Conservation (phyloP, 1,140 invertebrate species). For the Chrysomallon squamiferum region DNA sequence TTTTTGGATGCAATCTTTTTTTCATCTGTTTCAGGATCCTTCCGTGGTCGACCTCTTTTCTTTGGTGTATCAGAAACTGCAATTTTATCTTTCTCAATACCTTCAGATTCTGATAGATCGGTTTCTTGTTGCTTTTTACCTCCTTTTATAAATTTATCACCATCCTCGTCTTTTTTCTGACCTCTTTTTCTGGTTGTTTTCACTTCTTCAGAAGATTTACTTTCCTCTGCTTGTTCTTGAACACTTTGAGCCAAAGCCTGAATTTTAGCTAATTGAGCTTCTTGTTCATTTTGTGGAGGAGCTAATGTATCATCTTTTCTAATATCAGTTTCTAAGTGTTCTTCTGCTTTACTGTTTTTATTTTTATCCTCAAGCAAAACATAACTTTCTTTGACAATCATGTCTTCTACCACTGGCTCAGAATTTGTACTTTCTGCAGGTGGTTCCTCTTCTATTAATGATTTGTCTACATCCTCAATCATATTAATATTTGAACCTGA, state of each 20-base stretch:
- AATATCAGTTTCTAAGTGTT: too few relatives aligned
- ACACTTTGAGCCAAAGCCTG: too few relatives aligned
- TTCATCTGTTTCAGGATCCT: conserved; percentile 5
- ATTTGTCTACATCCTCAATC: background rate
- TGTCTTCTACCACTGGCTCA: conserved; percentile 9
- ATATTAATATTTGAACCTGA: background rate
- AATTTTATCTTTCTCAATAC: background rate
- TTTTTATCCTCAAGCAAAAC: conserved; percentile 5
- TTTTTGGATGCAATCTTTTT: conserved; percentile 5
- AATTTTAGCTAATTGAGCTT: too few relatives aligned
- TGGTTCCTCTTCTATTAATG: background rate
- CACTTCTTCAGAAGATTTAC: background rate
- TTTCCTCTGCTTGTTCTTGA: too few relatives aligned
- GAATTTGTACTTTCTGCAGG: background rate
- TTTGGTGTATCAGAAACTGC: conserved; percentile 1
- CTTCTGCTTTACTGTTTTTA: background rate
- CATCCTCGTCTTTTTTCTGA: conserved; percentile 18
- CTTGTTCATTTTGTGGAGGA: too few relatives aligned
- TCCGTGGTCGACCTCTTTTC: conserved; percentile 6
- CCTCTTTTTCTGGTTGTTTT: background rate
- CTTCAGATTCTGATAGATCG: background rate
- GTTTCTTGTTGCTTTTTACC: conserved; percentile 1
- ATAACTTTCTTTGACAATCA: conserved; percentile 3
- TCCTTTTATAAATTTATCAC: background rate
- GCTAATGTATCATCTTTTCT: too few relatives aligned